A percentile compares a stretch with the other conserved stretches of the same genome.
Evolutionary conservation across 2,113 vertebrate genomes (phyloP).

Genomic region (Prolemur simus): DNA sequence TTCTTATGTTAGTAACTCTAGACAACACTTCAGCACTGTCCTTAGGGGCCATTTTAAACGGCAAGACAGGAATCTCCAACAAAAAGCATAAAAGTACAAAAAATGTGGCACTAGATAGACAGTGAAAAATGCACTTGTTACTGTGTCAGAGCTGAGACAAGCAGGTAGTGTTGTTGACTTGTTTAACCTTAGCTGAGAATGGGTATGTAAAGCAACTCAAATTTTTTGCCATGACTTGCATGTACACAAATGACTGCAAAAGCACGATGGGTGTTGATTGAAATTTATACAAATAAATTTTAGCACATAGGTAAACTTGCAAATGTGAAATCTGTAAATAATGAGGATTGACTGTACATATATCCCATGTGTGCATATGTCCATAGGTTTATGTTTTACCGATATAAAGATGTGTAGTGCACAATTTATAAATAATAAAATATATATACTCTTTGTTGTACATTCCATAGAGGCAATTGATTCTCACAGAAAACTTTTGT

Average conservation of each 20-base stretch:
- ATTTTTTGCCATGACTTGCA: neutral
- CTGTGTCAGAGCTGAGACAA: neutral
- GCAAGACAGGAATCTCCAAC: neutral
- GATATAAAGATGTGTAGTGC: neutral
- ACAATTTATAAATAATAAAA: neutral
- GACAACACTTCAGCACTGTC: neutral
- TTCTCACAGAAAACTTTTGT: neutral
- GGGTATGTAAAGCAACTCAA: neutral
- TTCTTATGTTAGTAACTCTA: neutral
- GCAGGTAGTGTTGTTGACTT: neutral
- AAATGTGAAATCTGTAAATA: neutral
- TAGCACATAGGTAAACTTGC: neutral
- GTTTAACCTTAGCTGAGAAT: neutral
- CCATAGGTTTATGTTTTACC: neutral
- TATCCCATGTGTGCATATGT: fast-evolving
- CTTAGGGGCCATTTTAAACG: neutral
- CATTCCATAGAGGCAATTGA: no score
- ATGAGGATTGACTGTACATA: neutral
- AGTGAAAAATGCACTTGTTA: neutral
- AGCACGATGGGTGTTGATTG: neutral
- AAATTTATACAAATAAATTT: neutral
- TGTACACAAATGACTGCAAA: neutral
- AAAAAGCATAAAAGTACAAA: neutral
- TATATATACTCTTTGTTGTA: neutral
- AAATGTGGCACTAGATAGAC: neutral